These are phyloP conservation scores for Nycticebus coucang DNA, from an alignment of 2,113 vertebrate species.

Conservation along the genomic window DNA sequence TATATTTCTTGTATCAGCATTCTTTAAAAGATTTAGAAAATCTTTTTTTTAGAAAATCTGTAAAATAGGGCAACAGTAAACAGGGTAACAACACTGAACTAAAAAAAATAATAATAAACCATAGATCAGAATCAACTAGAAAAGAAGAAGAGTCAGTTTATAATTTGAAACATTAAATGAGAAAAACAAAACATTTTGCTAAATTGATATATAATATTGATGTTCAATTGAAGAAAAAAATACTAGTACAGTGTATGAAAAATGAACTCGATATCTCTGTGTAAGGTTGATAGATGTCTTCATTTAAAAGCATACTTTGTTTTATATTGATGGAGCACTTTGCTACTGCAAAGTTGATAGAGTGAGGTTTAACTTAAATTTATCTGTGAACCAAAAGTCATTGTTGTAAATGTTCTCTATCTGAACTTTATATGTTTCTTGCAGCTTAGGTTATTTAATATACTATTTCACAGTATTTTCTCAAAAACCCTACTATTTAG, in stretches of 20 bases:
- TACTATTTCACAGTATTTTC: conserved; percentile 64
- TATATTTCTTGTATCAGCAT: conserved; percentile 21
- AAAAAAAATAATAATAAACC: conserved; percentile 72
- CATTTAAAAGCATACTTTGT: conserved; percentile 81
- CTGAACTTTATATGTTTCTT: conserved; percentile 74
- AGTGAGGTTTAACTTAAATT: conserved; percentile 81
- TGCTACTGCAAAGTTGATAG: conserved; percentile 76
- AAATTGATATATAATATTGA: conserved; percentile 78
- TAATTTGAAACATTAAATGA: conserved; percentile 76
- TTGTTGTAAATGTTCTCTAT: conserved; percentile 78
- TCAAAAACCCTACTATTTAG: conserved; percentile 74
- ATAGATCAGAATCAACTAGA: conserved; percentile 6
- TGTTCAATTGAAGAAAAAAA: conserved; percentile 80
- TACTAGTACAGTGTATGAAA: conserved; percentile 66
- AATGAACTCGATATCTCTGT: conserved; percentile 76
- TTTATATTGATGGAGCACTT: conserved; percentile 75
- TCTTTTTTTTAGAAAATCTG: too few relatives aligned
- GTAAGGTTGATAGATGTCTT: conserved; percentile 76
- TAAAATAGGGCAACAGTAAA: conserved; percentile 58
- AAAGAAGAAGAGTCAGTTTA: conserved; percentile 36
- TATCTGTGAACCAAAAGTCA: conserved; percentile 74
- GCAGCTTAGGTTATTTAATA: conserved; percentile 73
- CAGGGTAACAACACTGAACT: conserved; percentile 40
- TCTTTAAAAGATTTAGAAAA: conserved; percentile 46
- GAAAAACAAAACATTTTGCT: conserved; percentile 73